Evolutionary conservation across 2,888 invertebrate genomes (phyloP).

Genomic region (Leptinotarsa peninsularis): DNA sequence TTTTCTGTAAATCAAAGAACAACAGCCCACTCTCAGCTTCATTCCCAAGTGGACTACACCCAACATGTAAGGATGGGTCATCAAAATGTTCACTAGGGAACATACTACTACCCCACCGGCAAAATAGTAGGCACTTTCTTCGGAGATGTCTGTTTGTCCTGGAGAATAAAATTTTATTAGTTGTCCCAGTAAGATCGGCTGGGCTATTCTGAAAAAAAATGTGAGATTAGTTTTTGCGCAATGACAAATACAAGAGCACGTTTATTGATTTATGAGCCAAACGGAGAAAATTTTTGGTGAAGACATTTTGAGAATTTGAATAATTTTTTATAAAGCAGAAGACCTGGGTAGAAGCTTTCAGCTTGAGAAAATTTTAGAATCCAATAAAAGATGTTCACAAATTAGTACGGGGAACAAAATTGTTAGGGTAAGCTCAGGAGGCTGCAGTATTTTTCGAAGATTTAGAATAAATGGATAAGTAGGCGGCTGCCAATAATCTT

Average conservation of each 20-base stretch:
- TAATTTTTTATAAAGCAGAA: too few species aligned
- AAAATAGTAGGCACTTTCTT: slow-evolving; percentile 79
- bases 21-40: slow-evolving; percentile 86
- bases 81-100: slow-evolving; percentile 80
- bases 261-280: too few species aligned
- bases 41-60: slow-evolving; percentile 86
- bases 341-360: too few species aligned
- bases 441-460: too few species aligned
- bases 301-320: too few species aligned
- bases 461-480: too few species aligned
- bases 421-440: too few species aligned
- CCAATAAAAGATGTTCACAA: too few species aligned
- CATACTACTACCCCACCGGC: slow-evolving; percentile 81
- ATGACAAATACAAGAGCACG: not conserved
- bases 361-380: too few species aligned
- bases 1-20: slow-evolving; percentile 88
- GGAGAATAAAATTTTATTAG: slow-evolving; percentile 73
- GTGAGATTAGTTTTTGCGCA: not conserved
- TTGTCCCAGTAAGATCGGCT: slow-evolving; percentile 72
- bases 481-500: too few species aligned
- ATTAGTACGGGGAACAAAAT: too few species aligned
- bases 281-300: too few species aligned
- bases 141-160: slow-evolving; percentile 59
- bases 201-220: slow-evolving; percentile 56
- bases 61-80: slow-evolving; percentile 89